A percentile compares a stretch with the other conserved stretches of the same genome.
phyloP scores from a whole-genome alignment of 2,888 invertebrate genomes.

The Glaucopsyche alexis region DNA sequence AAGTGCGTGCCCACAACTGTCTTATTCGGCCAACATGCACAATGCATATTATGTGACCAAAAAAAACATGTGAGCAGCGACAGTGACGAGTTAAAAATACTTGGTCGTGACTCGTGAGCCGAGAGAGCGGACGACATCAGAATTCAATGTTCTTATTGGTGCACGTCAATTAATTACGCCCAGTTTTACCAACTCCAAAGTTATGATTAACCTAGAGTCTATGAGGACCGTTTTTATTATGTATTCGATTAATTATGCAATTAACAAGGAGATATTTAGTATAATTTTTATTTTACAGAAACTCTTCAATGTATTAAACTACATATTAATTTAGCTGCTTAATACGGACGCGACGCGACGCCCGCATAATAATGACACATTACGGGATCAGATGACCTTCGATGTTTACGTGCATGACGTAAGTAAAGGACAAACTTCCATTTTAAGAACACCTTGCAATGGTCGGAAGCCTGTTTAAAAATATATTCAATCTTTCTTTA shows the following conservation, averaged over 20 bases:
- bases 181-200: neutral
- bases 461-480: neutral
- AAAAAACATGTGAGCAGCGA: slow-evolving; percentile 44
- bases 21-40: too few species aligned
- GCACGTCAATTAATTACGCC: neutral
- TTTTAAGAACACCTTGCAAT: slow-evolving; percentile 7
- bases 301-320: neutral
- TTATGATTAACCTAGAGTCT: neutral
- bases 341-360: neutral
- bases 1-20: too few species aligned
- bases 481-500: neutral
- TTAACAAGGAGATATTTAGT: too few species aligned
- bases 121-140: slow-evolving; percentile 38
- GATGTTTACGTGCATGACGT: neutral
- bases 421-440: neutral
- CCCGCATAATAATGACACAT: neutral
- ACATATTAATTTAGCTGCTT: neutral
- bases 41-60: slow-evolving; percentile 32
- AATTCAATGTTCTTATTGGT: slow-evolving; percentile 29
- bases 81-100: slow-evolving; percentile 47
- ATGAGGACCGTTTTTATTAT: neutral
- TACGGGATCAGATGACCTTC: neutral
- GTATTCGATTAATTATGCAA: neutral
- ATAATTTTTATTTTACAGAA: neutral
- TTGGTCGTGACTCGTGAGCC: slow-evolving; percentile 42